phyloP scores from a whole-genome alignment of 2,113 vertebrate genomes.

The Tetraodon nigroviridis region DNA sequence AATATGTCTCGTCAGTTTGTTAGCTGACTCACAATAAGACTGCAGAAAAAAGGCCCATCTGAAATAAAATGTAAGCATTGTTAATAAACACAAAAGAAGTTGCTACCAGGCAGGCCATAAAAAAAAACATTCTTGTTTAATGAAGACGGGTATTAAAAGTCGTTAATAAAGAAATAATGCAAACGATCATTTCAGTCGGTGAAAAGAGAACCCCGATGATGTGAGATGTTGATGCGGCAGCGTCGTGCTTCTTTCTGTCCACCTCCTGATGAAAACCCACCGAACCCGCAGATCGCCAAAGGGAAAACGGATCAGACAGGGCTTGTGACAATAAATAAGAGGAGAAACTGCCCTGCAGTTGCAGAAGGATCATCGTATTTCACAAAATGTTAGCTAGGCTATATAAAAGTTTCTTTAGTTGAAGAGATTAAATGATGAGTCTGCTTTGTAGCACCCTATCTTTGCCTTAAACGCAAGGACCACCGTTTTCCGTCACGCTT shows the following conservation, averaged over 20 bases:
- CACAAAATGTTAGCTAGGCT: slow-evolving; percentile 14
- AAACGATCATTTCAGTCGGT: slow-evolving; percentile 65
- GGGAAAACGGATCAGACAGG: slow-evolving; percentile 32
- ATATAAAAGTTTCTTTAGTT: slow-evolving; percentile 24
- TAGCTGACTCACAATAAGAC: slow-evolving; percentile 24
- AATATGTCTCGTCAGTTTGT: slow-evolving; percentile 24
- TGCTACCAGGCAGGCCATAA: slow-evolving; percentile 11
- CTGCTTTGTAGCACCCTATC: slow-evolving; percentile 5
- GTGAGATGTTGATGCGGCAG: slow-evolving; percentile 9
- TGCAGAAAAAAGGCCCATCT: slow-evolving; percentile 1
- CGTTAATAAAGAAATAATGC: slow-evolving; percentile 66
- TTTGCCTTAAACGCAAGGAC: slow-evolving; percentile 3
- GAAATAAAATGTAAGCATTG: slow-evolving; percentile 9
- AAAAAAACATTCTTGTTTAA: slow-evolving; percentile 45
- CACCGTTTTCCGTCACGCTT: background rate
- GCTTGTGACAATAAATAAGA: slow-evolving; percentile 71
- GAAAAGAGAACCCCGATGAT: slow-evolving; percentile 42
- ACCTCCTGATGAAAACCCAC: background rate
- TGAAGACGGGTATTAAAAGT: slow-evolving; percentile 37
- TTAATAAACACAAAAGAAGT: slow-evolving; percentile 21
- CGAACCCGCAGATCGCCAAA: slow-evolving; percentile 26
- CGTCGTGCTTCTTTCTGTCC: too few species aligned
- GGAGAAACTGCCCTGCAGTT: slow-evolving; percentile 77
- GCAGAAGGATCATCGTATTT: slow-evolving; percentile 22
- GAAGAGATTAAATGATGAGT: slow-evolving; percentile 22